Conservation (phyloP, 2,888 invertebrate genomes). For the Microdon myrmicae region DNA sequence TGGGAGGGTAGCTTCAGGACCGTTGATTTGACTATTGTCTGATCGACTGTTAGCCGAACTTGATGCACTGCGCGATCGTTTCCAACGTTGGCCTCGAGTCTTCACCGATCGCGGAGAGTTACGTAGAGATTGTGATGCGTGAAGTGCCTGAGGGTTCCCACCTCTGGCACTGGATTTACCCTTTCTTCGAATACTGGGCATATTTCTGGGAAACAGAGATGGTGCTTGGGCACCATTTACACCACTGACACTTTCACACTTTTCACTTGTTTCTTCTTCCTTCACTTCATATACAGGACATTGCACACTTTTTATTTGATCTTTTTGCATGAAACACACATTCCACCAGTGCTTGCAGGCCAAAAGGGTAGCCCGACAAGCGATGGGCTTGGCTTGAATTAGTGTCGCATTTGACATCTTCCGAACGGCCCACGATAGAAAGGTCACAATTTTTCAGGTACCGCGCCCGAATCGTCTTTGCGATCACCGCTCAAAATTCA, state of each 20-base stretch:
- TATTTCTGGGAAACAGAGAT: constrained; percentile 61
- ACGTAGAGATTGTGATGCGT: constrained; percentile 24
- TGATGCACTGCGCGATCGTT: constrained; percentile 50
- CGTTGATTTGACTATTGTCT: constrained; percentile 36
- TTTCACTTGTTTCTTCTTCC: constrained; percentile 39
- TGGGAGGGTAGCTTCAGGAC: constrained; percentile 35
- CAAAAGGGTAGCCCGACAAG: constrained; percentile 71
- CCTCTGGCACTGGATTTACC: constrained; percentile 52
- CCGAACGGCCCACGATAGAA: background rate
- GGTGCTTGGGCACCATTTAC: constrained; percentile 38
- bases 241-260: constrained; percentile 40
- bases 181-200: constrained; percentile 64
- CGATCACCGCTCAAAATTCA: constrained; percentile 3
- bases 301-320: constrained; percentile 81
- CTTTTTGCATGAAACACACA: constrained; percentile 84
- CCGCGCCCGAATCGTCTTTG: constrained; percentile 2
- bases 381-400: constrained; percentile 57
- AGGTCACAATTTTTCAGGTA: constrained; percentile 5
- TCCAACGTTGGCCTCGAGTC: constrained; percentile 36
- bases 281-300: constrained; percentile 50
- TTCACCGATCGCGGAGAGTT: constrained; percentile 36
- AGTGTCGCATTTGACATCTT: constrained; percentile 28
- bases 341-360: constrained; percentile 89
- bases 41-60: constrained; percentile 15
- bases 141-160: constrained; percentile 17